phyloP scores from a whole-genome alignment of 2,797 vertebrate genomes.

The Eutrigla gurnardus region DNA sequence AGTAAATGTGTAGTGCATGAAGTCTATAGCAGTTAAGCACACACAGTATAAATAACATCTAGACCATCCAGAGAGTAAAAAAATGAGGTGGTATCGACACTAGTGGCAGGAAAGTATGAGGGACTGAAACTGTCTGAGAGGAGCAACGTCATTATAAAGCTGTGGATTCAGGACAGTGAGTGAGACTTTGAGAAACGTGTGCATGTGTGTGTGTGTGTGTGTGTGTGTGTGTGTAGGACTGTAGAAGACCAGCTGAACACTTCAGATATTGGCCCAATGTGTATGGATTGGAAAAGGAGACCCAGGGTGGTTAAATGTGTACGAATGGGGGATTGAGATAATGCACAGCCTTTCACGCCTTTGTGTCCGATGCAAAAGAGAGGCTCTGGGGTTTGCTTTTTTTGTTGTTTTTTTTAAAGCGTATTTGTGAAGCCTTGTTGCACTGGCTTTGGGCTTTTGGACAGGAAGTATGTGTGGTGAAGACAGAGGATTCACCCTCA shows the following conservation, averaged over 20 bases:
- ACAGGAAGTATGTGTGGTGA: slow-evolving; percentile 68
- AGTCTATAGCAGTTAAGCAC: background rate
- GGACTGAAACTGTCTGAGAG: slow-evolving; percentile 40
- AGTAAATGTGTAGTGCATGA: slow-evolving; percentile 25
- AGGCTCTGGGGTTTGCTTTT: slow-evolving; percentile 16
- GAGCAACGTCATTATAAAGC: slow-evolving; percentile 45
- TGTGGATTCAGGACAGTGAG: slow-evolving; percentile 27
- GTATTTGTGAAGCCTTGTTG: slow-evolving; percentile 57
- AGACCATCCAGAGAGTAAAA: slow-evolving; percentile 13
- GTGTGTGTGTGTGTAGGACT: background rate
- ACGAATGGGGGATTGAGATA: slow-evolving; percentile 52
- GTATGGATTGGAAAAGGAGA: slow-evolving; percentile 29
- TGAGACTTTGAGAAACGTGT: slow-evolving; percentile 15
- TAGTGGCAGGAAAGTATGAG: slow-evolving; percentile 12
- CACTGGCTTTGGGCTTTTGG: slow-evolving; percentile 56
- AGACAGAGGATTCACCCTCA: slow-evolving; percentile 70
- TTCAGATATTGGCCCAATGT: slow-evolving; percentile 51
- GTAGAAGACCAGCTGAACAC: slow-evolving; percentile 21
- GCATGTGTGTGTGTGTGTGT: background rate
- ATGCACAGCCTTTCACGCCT: slow-evolving; percentile 23
- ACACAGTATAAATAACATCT: slow-evolving; percentile 15
- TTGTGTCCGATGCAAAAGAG: slow-evolving; percentile 38
- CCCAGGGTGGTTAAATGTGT: slow-evolving; percentile 32
- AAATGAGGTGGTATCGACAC: slow-evolving; percentile 41
- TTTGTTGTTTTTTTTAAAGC: background rate